These are phyloP conservation scores for Rapana venosa DNA, from an alignment of 2,888 invertebrate genomes.

Conservation along the genomic window DNA sequence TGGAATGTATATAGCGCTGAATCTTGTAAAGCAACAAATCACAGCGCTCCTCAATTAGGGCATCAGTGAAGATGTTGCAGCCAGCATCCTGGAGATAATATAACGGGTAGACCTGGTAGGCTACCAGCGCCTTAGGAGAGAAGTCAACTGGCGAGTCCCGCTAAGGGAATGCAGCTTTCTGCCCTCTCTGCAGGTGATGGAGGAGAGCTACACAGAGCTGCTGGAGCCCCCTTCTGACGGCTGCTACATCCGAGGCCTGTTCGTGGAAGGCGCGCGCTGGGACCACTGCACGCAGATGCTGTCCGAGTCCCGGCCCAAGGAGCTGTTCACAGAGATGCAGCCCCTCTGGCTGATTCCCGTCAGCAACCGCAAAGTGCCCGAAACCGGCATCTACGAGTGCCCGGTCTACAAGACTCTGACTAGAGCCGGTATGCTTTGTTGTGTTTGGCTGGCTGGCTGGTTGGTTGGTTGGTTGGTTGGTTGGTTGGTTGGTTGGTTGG, in stretches of 20 bases:
- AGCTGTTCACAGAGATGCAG: slow-evolving; percentile 83
- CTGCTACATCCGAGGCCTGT: slow-evolving; percentile 78
- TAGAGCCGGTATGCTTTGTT: slow-evolving; percentile 79
- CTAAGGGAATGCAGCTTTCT: no score
- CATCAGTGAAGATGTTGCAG: no score
- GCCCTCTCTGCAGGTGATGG: slow-evolving; percentile 66
- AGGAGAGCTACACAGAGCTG: slow-evolving; percentile 66
- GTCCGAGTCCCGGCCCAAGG: slow-evolving; percentile 77
- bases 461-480: no score
- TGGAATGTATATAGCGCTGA: no score
- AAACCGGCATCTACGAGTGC: slow-evolving; percentile 81
- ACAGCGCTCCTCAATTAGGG: no score
- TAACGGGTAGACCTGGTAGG: no score
- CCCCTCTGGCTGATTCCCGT: slow-evolving; percentile 86
- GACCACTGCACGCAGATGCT: slow-evolving; percentile 65
- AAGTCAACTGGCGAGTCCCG: no score
- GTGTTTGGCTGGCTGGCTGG: not conserved
- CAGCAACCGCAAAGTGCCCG: slow-evolving; percentile 81
- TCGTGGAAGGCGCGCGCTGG: slow-evolving; percentile 78
- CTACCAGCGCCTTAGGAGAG: no score
- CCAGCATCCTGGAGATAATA: no score
- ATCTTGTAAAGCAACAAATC: no score
- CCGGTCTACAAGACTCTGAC: slow-evolving; percentile 85
- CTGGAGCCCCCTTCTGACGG: slow-evolving; percentile 75
- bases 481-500: no score